These are phyloP conservation scores for Takifugu bimaculatus DNA, from an alignment of 2,113 vertebrate species.

Conservation along the genomic window DNA sequence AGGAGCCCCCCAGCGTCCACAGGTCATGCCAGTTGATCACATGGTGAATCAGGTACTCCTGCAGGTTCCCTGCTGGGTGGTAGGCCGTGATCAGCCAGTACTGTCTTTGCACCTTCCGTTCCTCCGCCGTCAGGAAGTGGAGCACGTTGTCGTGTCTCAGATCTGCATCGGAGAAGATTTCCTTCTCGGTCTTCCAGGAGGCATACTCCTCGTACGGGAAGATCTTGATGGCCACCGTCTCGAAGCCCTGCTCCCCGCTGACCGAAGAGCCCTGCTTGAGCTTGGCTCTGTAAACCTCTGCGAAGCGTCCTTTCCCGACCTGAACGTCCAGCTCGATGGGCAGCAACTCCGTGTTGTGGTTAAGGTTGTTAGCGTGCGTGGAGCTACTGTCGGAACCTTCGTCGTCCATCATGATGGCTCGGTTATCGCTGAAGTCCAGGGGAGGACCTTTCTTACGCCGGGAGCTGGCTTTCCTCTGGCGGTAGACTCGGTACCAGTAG, in stretches of 20 bases:
- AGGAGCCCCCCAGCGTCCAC: conserved; percentile 83
- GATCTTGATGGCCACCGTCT: conserved; percentile 95
- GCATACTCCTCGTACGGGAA: conserved; percentile 90
- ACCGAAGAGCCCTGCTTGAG: conserved; percentile 86
- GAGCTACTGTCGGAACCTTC: conserved; percentile 96
- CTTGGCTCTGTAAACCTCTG: conserved; percentile 92
- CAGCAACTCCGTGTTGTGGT: conserved; percentile 95
- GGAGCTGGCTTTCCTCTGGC: conserved; percentile 75
- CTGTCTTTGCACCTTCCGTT: conserved; percentile 85
- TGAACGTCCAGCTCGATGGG: conserved; percentile 89
- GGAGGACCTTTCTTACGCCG: conserved; percentile 61
- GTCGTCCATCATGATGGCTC: conserved; percentile 83
- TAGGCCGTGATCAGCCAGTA: conserved; percentile 97
- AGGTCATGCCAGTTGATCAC: conserved; percentile 90
- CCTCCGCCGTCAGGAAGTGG: conserved; percentile 94
- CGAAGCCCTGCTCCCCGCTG: conserved; percentile 80
- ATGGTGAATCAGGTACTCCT: conserved; percentile 86
- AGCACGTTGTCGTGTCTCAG: conserved; percentile 92
- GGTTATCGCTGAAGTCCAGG: conserved; percentile 84
- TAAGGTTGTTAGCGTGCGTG: conserved; percentile 95
- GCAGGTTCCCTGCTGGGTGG: conserved; percentile 89
- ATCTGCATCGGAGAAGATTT: conserved; percentile 93
- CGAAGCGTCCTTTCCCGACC: conserved; percentile 95
- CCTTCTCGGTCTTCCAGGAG: conserved; percentile 96
- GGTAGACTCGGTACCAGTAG: conserved; percentile 83